Conservation (phyloP, 2,888 invertebrate genomes). For the Zaprionus lineosus region DNA sequence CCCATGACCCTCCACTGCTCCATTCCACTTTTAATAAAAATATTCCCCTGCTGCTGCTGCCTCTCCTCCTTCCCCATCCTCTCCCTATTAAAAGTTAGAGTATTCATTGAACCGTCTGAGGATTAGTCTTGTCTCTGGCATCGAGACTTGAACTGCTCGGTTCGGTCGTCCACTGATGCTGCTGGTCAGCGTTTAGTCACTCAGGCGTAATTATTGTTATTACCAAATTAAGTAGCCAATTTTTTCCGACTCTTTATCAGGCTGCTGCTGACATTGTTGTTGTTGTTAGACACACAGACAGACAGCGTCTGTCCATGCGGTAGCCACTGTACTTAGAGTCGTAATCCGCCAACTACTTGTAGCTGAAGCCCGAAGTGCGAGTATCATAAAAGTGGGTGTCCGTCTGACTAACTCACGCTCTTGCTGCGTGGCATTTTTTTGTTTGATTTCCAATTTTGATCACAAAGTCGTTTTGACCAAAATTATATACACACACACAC, state of each 20-base stretch:
- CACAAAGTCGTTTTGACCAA: slow-evolving; percentile 76
- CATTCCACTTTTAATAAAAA: too few species aligned
- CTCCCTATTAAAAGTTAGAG: slow-evolving; percentile 34
- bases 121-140: too few species aligned
- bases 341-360: slow-evolving; percentile 68
- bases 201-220: slow-evolving; percentile 77
- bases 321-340: slow-evolving; percentile 26
- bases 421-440: slow-evolving; percentile 39
- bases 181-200: slow-evolving; percentile 74
- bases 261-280: slow-evolving; percentile 8
- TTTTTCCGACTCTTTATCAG: slow-evolving; percentile 69
- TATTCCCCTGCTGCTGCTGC: too few species aligned
- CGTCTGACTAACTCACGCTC: slow-evolving; percentile 64
- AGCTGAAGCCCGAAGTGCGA: slow-evolving; percentile 42
- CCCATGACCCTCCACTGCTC: too few species aligned
- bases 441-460: slow-evolving; percentile 66
- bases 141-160: slow-evolving; percentile 44
- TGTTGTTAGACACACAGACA: too few species aligned
- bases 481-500: slow-evolving; percentile 35
- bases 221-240: slow-evolving; percentile 78
- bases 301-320: slow-evolving; percentile 15
- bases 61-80: background rate
- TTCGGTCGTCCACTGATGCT: slow-evolving; percentile 42
- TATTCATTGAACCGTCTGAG: slow-evolving; percentile 53
- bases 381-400: slow-evolving; percentile 59